Percentiles rank a stretch among this genome's conserved stretches.
Conservation (phyloP, 2,888 invertebrate genomes). For the Cantharis rustica region DNA sequence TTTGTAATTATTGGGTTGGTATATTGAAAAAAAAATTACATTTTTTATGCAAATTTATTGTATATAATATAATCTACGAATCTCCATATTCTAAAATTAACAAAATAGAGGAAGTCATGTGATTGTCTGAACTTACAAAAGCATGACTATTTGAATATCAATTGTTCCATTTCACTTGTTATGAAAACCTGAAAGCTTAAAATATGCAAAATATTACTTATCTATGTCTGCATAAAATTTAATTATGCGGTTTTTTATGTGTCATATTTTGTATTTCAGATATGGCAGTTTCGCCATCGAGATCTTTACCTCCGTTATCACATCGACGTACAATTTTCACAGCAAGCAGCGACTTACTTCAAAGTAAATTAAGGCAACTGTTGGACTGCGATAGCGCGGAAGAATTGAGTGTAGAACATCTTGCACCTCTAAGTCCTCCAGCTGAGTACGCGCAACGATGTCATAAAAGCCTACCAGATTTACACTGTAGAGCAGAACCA, state of each 20-base stretch:
- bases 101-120: background rate
- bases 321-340: constrained; percentile 59
- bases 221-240: background rate
- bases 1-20: background rate
- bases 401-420: constrained; percentile 60
- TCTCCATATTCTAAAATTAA: background rate
- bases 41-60: background rate
- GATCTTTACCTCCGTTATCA: constrained; percentile 60
- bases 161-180: background rate
- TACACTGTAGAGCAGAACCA: constrained; percentile 56
- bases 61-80: background rate
- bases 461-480: constrained; percentile 80
- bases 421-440: constrained; percentile 69
- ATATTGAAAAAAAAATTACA: background rate
- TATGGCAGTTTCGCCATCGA: constrained; percentile 58
- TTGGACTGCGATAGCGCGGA: constrained; percentile 77
- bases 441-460: constrained; percentile 70
- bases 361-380: constrained; percentile 77
- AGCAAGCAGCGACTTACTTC: constrained; percentile 67
- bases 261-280: constrained; percentile 40
- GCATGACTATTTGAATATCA: background rate
- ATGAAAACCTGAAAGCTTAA: background rate
- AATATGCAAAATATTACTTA: background rate
- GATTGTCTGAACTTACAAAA: background rate
- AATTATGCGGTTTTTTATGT: background rate